Conservation (phyloP, 1,140 invertebrate species). For the Diabrotica virgifera region DNA sequence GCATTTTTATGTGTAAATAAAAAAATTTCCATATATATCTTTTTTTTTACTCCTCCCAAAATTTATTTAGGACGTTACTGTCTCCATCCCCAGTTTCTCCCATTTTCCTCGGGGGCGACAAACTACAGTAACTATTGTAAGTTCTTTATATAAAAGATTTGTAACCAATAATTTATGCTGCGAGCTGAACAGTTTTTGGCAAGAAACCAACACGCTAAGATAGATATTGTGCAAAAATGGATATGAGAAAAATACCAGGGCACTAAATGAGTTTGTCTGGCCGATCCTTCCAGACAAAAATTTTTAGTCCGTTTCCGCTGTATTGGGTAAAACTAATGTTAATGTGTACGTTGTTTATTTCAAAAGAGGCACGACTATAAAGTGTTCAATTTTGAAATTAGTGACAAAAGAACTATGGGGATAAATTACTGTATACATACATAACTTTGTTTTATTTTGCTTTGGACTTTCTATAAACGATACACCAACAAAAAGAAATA, state of each 20-base stretch:
- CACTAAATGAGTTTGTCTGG: slow-evolving; percentile 2
- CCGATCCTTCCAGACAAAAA: not conserved
- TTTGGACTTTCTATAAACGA: too few relatives aligned
- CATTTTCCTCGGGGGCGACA: slow-evolving; percentile 4
- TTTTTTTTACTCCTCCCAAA: not conserved
- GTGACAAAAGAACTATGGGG: too few relatives aligned
- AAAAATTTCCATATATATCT: too few relatives aligned
- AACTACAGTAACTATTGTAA: slow-evolving; percentile 15
- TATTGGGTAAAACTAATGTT: too few relatives aligned
- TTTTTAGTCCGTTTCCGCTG: too few relatives aligned
- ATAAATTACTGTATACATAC: too few relatives aligned
- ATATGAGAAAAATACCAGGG: slow-evolving; percentile 5
- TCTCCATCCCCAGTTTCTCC: not conserved
- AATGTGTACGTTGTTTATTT: too few relatives aligned
- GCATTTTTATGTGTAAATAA: too few relatives aligned
- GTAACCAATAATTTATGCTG: slow-evolving; percentile 18
- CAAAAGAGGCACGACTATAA: too few relatives aligned
- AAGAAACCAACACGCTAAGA: not conserved
- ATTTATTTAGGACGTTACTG: not conserved
- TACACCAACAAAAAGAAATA: too few relatives aligned
- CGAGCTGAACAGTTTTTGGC: slow-evolving; percentile 10
- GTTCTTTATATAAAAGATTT: slow-evolving; percentile 17
- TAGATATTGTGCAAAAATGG: slow-evolving; percentile 10
- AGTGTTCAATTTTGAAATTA: too few relatives aligned
- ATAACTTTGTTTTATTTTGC: too few relatives aligned